These are phyloP conservation scores for Bhutanitis thaidina DNA, from an alignment of 2,888 invertebrate species.

Conservation along the genomic window DNA sequence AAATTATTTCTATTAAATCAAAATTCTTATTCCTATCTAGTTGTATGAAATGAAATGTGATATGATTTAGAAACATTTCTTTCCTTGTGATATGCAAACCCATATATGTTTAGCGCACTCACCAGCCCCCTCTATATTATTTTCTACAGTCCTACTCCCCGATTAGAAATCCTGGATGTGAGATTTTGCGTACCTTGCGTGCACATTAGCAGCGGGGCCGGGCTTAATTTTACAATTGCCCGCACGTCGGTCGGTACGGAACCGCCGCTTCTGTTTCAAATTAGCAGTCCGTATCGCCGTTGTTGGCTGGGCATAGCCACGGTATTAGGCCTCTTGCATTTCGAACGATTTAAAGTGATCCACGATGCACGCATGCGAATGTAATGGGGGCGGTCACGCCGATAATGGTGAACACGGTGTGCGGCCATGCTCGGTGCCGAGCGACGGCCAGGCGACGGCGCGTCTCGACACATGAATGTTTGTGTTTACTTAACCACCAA, in stretches of 20 bases:
- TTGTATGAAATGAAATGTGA: too few relatives aligned
- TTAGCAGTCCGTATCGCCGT: constrained; percentile 25
- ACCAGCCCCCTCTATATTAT: constrained; percentile 2
- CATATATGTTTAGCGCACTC: too few relatives aligned
- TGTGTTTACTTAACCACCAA: too few relatives aligned
- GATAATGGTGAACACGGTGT: neutral
- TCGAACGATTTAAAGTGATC: constrained; percentile 13
- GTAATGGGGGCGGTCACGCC: neutral
- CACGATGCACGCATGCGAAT: neutral
- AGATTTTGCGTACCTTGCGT: constrained; percentile 29
- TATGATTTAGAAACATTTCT: too few relatives aligned
- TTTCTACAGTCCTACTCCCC: constrained; percentile 21
- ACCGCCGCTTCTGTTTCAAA: constrained; percentile 33
- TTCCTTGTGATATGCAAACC: too few relatives aligned
- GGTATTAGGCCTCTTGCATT: constrained; percentile 13
- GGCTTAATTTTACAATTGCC: constrained; percentile 29
- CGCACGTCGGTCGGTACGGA: constrained; percentile 27
- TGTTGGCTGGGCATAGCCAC: constrained; percentile 10
- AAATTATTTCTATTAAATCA: too few relatives aligned
- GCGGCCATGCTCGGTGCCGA: too few relatives aligned
- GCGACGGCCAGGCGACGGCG: too few relatives aligned
- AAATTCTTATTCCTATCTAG: too few relatives aligned
- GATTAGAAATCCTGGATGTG: constrained; percentile 34
- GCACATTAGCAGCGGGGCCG: constrained; percentile 30
- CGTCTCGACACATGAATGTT: too few relatives aligned